A percentile compares a stretch with the other conserved stretches of the same genome.
phyloP scores from a whole-genome alignment of 2,113 vertebrate species.

The Phasianus colchicus region DNA sequence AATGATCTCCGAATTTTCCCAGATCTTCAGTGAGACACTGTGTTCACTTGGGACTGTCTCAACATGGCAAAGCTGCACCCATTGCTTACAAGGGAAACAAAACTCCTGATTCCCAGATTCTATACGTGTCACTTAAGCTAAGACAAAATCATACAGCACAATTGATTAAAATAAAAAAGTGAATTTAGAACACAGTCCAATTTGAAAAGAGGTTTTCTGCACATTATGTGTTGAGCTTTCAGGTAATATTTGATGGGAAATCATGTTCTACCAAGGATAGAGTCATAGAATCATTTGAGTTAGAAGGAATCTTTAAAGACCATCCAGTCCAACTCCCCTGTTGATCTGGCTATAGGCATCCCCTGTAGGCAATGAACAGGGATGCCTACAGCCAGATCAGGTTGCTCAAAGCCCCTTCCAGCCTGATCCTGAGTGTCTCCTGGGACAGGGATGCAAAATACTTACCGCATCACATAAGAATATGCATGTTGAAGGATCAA shows the following conservation, averaged over 20 bases:
- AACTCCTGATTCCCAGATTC: not conserved
- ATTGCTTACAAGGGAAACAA: not conserved
- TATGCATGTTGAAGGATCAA: not conserved
- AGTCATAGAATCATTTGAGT: too few relatives aligned
- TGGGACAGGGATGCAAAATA: not conserved
- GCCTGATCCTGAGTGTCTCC: too few relatives aligned
- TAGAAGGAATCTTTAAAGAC: too few relatives aligned
- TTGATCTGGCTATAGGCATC: too few relatives aligned
- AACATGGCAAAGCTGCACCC: not conserved
- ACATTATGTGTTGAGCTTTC: not conserved
- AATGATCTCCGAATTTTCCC: not conserved
- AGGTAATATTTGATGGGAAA: not conserved
- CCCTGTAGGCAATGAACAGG: too few relatives aligned
- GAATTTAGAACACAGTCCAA: not conserved
- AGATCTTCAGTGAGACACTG: not conserved
- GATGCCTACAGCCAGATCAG: too few relatives aligned
- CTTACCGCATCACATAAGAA: not conserved
- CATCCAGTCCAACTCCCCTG: too few relatives aligned
- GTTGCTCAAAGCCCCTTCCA: too few relatives aligned
- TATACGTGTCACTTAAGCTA: not conserved
- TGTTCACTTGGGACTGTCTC: not conserved
- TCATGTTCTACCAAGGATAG: not conserved
- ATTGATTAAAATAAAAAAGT: not conserved
- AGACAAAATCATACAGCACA: not conserved
- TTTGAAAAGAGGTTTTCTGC: not conserved